A percentile compares a stretch with the other conserved stretches of the same genome.
These are phyloP conservation scores for Venustoraphidia nigricollis DNA, from an alignment of 2,888 invertebrate species.

Conservation along the genomic window DNA sequence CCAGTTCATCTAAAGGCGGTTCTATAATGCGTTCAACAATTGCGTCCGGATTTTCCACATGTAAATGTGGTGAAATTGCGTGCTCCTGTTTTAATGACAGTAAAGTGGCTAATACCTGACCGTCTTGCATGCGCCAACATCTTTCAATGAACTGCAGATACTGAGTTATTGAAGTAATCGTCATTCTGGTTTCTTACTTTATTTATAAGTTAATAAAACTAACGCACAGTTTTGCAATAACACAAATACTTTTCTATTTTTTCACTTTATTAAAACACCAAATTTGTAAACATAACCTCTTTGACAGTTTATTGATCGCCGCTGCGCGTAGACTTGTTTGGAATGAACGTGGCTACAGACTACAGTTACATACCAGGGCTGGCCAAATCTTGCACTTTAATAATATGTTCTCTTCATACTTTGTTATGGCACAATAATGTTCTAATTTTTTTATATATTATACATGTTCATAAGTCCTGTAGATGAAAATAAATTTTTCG, in stretches of 20 bases:
- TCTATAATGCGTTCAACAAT: constrained; percentile 54
- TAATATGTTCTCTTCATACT: too few species aligned
- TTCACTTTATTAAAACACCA: not conserved
- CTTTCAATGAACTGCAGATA: constrained; percentile 36
- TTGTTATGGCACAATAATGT: too few species aligned
- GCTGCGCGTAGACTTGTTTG: too few species aligned
- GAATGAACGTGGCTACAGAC: too few species aligned
- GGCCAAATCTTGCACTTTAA: too few species aligned
- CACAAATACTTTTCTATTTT: not conserved
- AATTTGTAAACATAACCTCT: too few species aligned
- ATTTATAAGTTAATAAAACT: not conserved
- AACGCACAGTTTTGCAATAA: too few species aligned
- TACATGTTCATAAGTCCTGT: too few species aligned
- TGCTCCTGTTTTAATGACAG: constrained; percentile 57
- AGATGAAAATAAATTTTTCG: too few species aligned
- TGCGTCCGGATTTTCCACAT: constrained; percentile 52
- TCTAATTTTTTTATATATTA: too few species aligned
- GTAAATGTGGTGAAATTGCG: constrained; percentile 49
- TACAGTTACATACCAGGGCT: too few species aligned
- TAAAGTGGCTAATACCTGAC: constrained; percentile 38
- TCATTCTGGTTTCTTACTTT: constrained; percentile 14
- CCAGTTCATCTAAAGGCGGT: constrained; percentile 59
- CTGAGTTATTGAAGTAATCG: constrained; percentile 25
- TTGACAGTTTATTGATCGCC: too few species aligned
- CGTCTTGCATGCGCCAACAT: constrained; percentile 45